These are phyloP conservation scores for Agrotis ipsilon DNA, from an alignment of 2,888 invertebrate species.

Conservation along the genomic window DNA sequence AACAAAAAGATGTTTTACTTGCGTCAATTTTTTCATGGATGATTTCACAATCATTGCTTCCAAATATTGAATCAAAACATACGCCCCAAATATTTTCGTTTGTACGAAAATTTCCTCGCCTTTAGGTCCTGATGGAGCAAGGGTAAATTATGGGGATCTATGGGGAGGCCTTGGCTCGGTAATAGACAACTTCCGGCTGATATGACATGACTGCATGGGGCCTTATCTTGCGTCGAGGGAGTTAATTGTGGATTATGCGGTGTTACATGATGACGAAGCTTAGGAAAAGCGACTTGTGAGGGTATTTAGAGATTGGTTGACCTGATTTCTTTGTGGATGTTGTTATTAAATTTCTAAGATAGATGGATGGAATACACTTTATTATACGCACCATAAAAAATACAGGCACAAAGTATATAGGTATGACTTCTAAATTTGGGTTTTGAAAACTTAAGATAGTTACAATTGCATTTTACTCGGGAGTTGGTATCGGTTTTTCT, in stretches of 20 bases:
- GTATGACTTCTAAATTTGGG: not conserved
- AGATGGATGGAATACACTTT: too few species aligned
- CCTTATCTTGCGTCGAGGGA: constrained; percentile 50
- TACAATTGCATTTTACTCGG: too few species aligned
- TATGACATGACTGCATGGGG: constrained; percentile 50
- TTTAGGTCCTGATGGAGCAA: constrained; percentile 23
- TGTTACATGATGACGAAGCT: constrained; percentile 25
- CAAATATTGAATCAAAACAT: not conserved
- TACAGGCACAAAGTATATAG: too few species aligned
- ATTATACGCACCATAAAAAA: too few species aligned
- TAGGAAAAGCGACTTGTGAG: constrained; percentile 7
- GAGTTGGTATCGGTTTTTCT: too few species aligned
- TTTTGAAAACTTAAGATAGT: not conserved
- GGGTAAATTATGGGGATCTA: constrained; percentile 48
- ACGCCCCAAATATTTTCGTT: not conserved
- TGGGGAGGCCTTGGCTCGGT: constrained; percentile 34
- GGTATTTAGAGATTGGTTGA: constrained; percentile 6
- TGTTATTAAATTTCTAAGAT: not conserved
- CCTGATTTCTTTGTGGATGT: constrained; percentile 16
- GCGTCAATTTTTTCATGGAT: not conserved
- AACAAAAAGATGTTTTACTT: not conserved
- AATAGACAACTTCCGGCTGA: constrained; percentile 48
- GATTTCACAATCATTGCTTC: not conserved
- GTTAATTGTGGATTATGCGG: constrained; percentile 51
- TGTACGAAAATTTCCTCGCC: not conserved